phyloP scores from a whole-genome alignment of 2,888 invertebrate species.

The Marronus borbonicus region DNA sequence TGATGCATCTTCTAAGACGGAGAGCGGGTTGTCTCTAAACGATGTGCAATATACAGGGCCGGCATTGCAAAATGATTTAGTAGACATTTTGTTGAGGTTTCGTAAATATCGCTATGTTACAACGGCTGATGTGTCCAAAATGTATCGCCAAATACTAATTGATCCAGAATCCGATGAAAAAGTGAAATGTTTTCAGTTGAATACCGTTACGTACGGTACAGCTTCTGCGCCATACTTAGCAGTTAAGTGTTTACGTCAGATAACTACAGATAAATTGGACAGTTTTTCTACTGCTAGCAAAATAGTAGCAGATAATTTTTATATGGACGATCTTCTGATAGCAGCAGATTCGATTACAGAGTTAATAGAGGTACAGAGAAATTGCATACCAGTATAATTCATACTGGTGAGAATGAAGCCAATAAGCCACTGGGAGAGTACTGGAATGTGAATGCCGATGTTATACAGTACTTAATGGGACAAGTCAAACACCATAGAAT shows the following conservation, averaged over 20 bases:
- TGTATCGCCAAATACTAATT: slow-evolving; percentile 63
- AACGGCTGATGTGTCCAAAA: too few species aligned
- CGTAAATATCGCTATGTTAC: slow-evolving; percentile 57
- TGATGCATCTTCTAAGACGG: slow-evolving; percentile 28
- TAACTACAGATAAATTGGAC: slow-evolving; percentile 56
- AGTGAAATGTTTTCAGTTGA: slow-evolving; percentile 30
- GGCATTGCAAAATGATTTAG: slow-evolving; percentile 38
- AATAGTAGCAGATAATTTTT: slow-evolving; percentile 57
- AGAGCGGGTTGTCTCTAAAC: slow-evolving; percentile 37
- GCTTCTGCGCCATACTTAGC: too few species aligned
- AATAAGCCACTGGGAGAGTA: too few species aligned
- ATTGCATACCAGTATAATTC: not conserved
- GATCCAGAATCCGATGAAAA: slow-evolving; percentile 52
- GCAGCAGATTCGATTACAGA: slow-evolving; percentile 49
- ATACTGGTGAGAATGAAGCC: too few species aligned
- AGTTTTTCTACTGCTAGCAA: slow-evolving; percentile 49
- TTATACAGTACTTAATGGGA: too few species aligned
- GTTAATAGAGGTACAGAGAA: slow-evolving; percentile 39
- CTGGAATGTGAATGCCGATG: too few species aligned
- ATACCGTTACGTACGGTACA: too few species aligned
- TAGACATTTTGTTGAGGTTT: slow-evolving; percentile 43
- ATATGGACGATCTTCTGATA: slow-evolving; percentile 60
- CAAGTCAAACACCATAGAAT: too few species aligned
- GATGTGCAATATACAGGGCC: slow-evolving; percentile 35
- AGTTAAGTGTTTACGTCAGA: slow-evolving; percentile 54